These are phyloP conservation scores for Sakesphorus luctuosus DNA, from an alignment of 2,113 vertebrate genomes.

Conservation along the genomic window DNA sequence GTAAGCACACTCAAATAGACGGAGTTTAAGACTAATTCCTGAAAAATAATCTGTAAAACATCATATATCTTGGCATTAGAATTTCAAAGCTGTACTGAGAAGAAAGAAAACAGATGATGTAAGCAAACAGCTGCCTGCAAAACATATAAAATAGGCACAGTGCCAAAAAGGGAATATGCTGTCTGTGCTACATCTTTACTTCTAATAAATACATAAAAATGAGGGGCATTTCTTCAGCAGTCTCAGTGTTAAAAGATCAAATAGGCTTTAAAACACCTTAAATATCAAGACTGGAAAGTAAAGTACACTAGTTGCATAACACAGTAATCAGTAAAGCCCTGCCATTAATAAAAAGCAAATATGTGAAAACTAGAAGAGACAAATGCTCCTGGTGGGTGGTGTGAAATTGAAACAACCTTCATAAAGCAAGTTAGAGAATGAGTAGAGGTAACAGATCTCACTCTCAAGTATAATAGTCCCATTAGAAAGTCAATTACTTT, in stretches of 20 bases:
- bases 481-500: neutral
- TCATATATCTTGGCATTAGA: neutral
- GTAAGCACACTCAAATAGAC: neutral
- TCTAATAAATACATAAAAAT: neutral
- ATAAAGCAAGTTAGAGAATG: neutral
- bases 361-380: neutral
- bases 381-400: neutral
- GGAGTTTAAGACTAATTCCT: neutral
- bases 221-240: neutral
- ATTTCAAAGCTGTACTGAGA: neutral
- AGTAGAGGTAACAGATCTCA: neutral
- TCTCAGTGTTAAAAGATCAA: neutral
- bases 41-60: neutral
- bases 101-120: constrained; percentile 47
- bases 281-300: neutral
- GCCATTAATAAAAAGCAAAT: neutral
- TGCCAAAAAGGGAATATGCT: constrained; percentile 1
- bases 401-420: constrained; percentile 7
- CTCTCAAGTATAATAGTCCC: neutral
- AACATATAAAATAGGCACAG: constrained; percentile 1
- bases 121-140: constrained; percentile 53
- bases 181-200: neutral
- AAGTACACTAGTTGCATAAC: neutral
- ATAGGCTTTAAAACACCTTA: neutral
- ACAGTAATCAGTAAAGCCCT: neutral